phyloP scores from a whole-genome alignment of 2,888 invertebrate genomes.

The Chloroclysta siterata region DNA sequence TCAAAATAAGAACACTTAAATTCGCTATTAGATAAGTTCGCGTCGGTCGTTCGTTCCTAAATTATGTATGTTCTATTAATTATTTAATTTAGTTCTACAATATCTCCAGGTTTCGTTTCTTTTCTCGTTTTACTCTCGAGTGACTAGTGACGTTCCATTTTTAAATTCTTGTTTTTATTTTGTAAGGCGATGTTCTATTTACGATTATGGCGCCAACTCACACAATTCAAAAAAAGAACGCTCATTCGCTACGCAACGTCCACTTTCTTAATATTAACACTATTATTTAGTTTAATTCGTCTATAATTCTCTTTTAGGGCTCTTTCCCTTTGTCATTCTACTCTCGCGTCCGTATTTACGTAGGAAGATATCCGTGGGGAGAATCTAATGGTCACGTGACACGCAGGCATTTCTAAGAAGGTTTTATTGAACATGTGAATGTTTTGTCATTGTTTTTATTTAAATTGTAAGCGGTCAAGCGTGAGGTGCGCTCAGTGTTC shows the following conservation, averaged over 20 bases:
- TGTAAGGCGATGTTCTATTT: too few relatives aligned
- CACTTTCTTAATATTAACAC: too few relatives aligned
- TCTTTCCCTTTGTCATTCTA: conserved; percentile 11
- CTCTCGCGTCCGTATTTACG: conserved; percentile 6
- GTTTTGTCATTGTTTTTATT: conserved; percentile 19
- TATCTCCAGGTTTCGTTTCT: too few relatives aligned
- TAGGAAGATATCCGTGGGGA: conserved; percentile 16
- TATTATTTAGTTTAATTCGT: conserved; percentile 5
- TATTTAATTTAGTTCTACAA: too few relatives aligned
- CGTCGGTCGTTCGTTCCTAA: too few relatives aligned
- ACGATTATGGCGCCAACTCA: background rate
- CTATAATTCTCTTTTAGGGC: conserved; percentile 25
- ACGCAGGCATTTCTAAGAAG: conserved; percentile 22
- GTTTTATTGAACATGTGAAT: conserved; percentile 4
- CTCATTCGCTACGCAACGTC: too few relatives aligned
- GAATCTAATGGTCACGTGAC: conserved; percentile 13
- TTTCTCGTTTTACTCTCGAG: too few relatives aligned
- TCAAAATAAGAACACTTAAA: background rate
- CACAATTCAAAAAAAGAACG: background rate
- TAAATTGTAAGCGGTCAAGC: conserved; percentile 1
- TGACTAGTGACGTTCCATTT: conserved; percentile 1
- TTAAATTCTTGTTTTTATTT: background rate
- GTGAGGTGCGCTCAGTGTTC: too few relatives aligned
- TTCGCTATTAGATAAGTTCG: too few relatives aligned
- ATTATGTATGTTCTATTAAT: too few relatives aligned